These are phyloP conservation scores for Xerus inauris DNA, from an alignment of 2,113 vertebrate genomes.

Conservation along the genomic window DNA sequence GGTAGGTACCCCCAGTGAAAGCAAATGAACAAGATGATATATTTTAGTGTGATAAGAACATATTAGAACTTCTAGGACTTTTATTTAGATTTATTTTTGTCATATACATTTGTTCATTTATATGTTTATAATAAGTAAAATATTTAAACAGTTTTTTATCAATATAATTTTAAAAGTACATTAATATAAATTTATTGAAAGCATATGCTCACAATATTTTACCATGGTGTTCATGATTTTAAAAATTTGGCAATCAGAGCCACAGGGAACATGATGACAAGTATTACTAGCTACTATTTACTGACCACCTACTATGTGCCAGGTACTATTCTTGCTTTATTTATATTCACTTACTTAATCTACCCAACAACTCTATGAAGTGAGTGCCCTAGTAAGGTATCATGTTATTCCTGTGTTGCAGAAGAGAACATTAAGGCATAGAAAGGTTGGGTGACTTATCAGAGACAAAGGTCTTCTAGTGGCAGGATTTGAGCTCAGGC, in stretches of 20 bases:
- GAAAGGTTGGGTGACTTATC: not conserved
- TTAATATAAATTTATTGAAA: not conserved
- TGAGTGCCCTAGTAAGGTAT: not conserved
- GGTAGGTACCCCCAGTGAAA: not conserved
- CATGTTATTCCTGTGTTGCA: not conserved
- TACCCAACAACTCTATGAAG: not conserved
- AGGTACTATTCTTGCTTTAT: not conserved
- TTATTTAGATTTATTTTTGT: conserved; percentile 24
- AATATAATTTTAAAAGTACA: not conserved
- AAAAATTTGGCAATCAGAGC: not conserved
- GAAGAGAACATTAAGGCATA: not conserved
- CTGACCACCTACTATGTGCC: not conserved
- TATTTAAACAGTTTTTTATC: not conserved
- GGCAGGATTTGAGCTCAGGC: not conserved
- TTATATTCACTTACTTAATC: not conserved
- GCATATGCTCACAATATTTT: conserved; percentile 25
- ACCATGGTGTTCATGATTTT: not conserved
- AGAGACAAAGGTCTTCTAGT: not conserved
- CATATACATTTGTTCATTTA: not conserved
- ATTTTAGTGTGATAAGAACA: conserved; percentile 18
- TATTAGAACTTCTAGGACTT: not conserved
- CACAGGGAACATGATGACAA: not conserved
- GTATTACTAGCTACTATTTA: not conserved
- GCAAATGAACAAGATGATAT: not conserved
- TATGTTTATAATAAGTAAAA: not conserved